Percentiles rank a stretch among this genome's conserved stretches.
Conservation (phyloP, 2,113 vertebrate genomes). For the Rhombomys opimus region DNA sequence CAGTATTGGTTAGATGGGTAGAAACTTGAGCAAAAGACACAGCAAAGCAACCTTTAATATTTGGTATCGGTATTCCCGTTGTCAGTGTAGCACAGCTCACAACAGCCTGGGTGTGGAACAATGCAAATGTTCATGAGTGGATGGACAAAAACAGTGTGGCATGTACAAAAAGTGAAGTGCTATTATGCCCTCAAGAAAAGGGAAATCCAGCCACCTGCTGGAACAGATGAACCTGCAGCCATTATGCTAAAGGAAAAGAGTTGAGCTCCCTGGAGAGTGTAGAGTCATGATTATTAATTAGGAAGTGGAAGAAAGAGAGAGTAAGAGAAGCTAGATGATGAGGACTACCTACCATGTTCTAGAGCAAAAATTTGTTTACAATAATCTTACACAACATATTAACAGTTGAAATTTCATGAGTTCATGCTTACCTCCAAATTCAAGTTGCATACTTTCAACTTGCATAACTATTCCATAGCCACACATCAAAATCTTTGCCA, state of each 20-base stretch:
- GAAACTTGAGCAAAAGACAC: neutral
- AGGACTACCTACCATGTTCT: neutral
- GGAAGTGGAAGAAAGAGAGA: neutral
- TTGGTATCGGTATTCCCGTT: neutral
- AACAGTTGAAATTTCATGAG: neutral
- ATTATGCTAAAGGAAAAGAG: neutral
- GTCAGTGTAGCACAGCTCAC: neutral
- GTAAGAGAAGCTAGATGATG: neutral
- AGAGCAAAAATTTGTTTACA: neutral
- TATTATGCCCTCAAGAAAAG: neutral
- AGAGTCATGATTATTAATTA: neutral
- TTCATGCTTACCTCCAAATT: neutral
- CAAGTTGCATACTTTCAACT: neutral
- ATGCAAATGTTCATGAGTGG: neutral
- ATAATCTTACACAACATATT: neutral
- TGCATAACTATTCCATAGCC: neutral
- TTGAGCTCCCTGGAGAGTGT: neutral
- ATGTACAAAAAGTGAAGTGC: neutral
- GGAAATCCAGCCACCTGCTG: neutral
- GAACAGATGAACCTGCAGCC: neutral
- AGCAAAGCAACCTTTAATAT: neutral
- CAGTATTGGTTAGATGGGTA: neutral
- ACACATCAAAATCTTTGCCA: neutral
- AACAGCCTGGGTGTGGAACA: neutral
- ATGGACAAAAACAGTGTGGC: neutral